Evolutionary conservation across 2,113 vertebrate species (phyloP).

Genomic region (Pampusana beccarii): DNA sequence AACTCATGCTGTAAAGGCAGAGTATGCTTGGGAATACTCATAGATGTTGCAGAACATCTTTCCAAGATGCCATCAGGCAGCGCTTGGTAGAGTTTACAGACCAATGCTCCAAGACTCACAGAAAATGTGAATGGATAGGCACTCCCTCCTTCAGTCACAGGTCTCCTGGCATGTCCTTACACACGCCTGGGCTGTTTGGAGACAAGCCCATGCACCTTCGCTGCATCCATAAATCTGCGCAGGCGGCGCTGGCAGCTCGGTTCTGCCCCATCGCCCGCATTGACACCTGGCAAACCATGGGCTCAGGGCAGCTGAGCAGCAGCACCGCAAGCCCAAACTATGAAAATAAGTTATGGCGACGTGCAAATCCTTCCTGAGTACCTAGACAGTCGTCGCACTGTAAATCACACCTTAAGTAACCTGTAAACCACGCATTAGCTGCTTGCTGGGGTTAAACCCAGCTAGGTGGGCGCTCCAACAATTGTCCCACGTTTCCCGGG

Average conservation of each 20-base stretch:
- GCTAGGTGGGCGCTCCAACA: neutral
- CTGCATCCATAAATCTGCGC: neutral
- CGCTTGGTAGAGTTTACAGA: neutral
- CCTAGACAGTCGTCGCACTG: neutral
- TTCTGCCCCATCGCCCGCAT: neutral
- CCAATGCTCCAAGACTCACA: neutral
- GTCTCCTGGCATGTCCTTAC: neutral
- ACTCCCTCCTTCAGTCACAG: neutral
- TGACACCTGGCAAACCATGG: neutral
- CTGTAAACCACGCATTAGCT: neutral
- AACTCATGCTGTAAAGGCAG: neutral
- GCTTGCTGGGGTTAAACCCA: neutral
- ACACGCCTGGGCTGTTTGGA: neutral
- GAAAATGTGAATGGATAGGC: neutral
- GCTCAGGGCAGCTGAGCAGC: neutral
- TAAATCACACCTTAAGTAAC: neutral
- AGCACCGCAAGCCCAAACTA: neutral
- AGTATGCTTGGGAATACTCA: neutral
- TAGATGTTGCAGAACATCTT: neutral
- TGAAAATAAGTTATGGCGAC: accelerated
- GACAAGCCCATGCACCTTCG: neutral
- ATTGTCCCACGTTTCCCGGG: accelerated
- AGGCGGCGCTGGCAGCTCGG: accelerated
- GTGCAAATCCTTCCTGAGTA: neutral
- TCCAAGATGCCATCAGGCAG: neutral